These are phyloP conservation scores for Phylloscopus collybita DNA, from an alignment of 2,797 vertebrate genomes.

Conservation along the genomic window DNA sequence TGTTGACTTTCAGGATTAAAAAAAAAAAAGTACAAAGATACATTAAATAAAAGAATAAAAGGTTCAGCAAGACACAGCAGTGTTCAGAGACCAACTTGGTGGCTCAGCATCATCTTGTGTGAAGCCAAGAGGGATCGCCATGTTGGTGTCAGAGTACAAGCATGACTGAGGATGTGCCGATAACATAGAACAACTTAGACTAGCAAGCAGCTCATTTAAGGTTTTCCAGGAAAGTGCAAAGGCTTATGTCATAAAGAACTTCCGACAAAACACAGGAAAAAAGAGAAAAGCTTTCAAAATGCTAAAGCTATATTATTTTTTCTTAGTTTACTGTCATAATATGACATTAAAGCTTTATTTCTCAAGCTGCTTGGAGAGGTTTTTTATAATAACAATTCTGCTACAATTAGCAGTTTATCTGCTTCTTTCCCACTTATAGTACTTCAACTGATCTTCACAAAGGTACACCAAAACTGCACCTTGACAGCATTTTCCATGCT, in stretches of 20 bases:
- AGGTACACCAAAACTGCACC: not conserved
- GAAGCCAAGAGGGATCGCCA: not conserved
- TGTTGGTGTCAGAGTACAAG: not conserved
- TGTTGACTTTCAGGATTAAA: not conserved
- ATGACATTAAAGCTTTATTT: not conserved
- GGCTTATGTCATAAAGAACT: not conserved
- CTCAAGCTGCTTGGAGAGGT: not conserved
- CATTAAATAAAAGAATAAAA: not conserved
- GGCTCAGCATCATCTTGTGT: not conserved
- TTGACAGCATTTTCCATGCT: not conserved
- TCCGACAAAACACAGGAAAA: not conserved
- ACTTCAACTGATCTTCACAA: not conserved
- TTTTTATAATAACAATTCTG: not conserved
- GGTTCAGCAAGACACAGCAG: not conserved
- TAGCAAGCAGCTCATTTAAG: not conserved
- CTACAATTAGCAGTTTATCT: not conserved
- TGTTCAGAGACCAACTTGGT: not conserved
- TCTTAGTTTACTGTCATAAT: not conserved
- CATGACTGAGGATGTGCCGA: not conserved
- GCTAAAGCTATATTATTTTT: not conserved
- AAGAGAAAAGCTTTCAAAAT: not conserved
- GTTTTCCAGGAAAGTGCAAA: not conserved
- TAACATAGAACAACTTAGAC: not conserved
- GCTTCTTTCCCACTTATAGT: not conserved
- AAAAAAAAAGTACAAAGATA: accelerated